Conservation (phyloP, 1,140 invertebrate genomes). For the Macrobrachium rosenbergii region DNA sequence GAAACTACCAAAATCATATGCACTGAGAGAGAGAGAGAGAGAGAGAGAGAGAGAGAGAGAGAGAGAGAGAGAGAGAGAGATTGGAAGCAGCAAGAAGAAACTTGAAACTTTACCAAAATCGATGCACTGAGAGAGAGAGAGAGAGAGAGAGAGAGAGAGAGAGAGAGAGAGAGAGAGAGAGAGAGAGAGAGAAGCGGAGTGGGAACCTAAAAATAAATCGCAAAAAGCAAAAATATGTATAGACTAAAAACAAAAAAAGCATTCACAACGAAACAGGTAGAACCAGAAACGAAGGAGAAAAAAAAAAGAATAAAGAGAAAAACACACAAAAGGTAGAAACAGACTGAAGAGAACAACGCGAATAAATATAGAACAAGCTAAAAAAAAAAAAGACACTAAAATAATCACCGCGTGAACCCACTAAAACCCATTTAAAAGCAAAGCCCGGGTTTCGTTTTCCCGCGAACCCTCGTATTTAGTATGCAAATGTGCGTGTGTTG, state of each 20-base stretch:
- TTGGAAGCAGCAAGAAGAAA: too few species aligned
- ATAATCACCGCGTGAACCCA: background rate
- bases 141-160: conserved; percentile 8
- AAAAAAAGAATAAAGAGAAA: too few species aligned
- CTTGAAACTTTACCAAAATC: too few species aligned
- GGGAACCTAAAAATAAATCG: background rate
- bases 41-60: background rate
- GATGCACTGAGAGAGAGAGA: too few species aligned
- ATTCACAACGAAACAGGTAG: background rate
- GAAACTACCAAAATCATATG: background rate
- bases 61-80: conserved; percentile 12
- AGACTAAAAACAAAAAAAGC: background rate
- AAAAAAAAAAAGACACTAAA: background rate
- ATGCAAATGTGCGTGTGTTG: too few species aligned
- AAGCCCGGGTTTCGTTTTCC: too few species aligned
- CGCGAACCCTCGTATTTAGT: too few species aligned
- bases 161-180: background rate
- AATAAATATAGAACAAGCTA: background rate
- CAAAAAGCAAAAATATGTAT: background rate
- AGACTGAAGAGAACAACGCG: background rate
- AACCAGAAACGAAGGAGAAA: background rate
- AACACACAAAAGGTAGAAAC: background rate
- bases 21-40: background rate
- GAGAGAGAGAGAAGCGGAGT: background rate
- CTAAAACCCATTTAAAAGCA: too few species aligned